A percentile compares a stretch with the other conserved stretches of the same genome.
Evolutionary conservation across 53 echinoderm and acorn worm species (phyloP).

Genomic region (Apostichopus leukothele): DNA sequence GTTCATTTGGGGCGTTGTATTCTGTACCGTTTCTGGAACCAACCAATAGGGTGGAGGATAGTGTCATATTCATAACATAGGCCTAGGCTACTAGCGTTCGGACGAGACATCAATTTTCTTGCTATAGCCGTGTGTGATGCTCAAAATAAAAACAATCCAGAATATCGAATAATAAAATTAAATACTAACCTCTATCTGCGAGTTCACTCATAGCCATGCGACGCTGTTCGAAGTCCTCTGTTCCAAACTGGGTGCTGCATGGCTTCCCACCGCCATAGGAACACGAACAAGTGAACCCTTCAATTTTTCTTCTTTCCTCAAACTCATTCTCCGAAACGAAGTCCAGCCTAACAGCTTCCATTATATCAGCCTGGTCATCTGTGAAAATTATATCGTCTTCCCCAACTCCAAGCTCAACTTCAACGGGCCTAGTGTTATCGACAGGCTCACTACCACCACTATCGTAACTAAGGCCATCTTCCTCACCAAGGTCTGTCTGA

Average conservation of each 20-base stretch:
- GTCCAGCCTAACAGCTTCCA: not conserved
- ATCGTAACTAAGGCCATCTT: not conserved
- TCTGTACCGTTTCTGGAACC: too few species aligned
- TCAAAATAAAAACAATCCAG: too few species aligned
- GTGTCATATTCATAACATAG: too few species aligned
- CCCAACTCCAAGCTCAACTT: not conserved
- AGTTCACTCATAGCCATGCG: conserved; percentile 7
- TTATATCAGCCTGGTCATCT: not conserved
- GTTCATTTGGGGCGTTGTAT: too few species aligned
- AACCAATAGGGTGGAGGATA: too few species aligned
- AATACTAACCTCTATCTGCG: conserved; percentile 8
- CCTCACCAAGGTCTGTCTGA: not conserved
- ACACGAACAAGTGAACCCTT: not conserved
- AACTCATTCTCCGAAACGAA: not conserved
- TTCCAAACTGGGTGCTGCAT: not conserved
- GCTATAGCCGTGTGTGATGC: too few species aligned
- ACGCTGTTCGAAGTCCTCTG: not conserved
- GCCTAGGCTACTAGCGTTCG: too few species aligned
- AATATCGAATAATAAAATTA: too few species aligned
- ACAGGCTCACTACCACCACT: not conserved
- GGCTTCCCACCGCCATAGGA: not conserved
- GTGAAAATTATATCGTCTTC: not conserved
- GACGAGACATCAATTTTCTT: too few species aligned
- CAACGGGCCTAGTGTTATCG: not conserved
- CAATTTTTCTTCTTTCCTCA: not conserved